phyloP scores from a whole-genome alignment of 2,113 vertebrate species.

The Ia io region DNA sequence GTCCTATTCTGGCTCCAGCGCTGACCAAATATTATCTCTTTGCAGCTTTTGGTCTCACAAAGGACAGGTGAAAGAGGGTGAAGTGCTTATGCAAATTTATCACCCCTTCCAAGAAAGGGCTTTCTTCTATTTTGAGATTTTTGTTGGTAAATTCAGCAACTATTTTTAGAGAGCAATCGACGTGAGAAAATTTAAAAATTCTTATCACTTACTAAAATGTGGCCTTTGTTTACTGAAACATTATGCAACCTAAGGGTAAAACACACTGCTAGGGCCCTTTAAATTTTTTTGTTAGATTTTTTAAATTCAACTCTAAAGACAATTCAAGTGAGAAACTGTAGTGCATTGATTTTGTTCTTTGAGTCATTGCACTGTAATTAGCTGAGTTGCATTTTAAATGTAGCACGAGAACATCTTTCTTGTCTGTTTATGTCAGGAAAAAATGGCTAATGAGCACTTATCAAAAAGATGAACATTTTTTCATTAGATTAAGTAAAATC shows the following conservation, averaged over 20 bases:
- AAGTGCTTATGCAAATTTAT: background rate
- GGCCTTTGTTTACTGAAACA: constrained; percentile 59
- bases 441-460: constrained; percentile 82
- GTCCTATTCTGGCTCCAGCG: background rate
- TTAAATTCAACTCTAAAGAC: constrained; percentile 61
- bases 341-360: constrained; percentile 74
- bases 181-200: background rate
- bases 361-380: constrained; percentile 82
- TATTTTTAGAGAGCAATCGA: background rate
- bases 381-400: constrained; percentile 76
- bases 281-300: constrained; percentile 40
- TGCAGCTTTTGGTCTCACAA: background rate
- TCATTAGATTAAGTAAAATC: constrained; percentile 80
- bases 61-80: background rate
- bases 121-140: background rate
- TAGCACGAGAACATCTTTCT: constrained; percentile 73
- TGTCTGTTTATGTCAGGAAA: constrained; percentile 84
- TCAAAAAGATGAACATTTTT: constrained; percentile 80
- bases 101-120: background rate
- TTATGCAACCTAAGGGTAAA: constrained; percentile 56
- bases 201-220: background rate
- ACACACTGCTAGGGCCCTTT: constrained; percentile 48
- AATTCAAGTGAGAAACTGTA: constrained; percentile 74
- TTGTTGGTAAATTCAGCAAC: background rate
- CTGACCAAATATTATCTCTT: background rate